Evolutionary conservation across 2,113 vertebrate species (phyloP), one percentile per base, ranked within the genome.

Genomic region (Onychostoma macrolepis): DNA sequence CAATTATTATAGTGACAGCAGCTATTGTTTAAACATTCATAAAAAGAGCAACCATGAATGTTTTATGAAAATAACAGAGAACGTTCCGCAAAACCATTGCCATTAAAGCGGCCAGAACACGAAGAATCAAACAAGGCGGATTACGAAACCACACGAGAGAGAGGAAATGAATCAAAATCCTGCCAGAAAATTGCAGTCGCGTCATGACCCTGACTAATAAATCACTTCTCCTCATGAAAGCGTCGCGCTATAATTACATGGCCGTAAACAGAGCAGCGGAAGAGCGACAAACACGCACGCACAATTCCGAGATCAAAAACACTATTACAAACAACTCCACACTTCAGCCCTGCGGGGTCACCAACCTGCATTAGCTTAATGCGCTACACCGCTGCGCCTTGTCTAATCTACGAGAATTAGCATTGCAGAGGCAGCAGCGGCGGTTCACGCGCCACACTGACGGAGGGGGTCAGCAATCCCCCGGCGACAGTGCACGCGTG

Each of bases 151-250:
- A 28, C 4, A 43, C 17, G 11, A 24, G 15, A 24, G 13, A 65
- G 38, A 85, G 10, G 12, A 75, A 61, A 48, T 17, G 19, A 74
- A 74, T 41, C 33, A 26, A 87, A 83, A 69, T 45, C 30, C 56
- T 48, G 53, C 21, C n/a, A 38, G 36, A 65, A 69, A 87, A 69
- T 41, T 87, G 82, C 91, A 91, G 93, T 92, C 92, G 91, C 86
- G 74, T 89, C 85, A 89, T 93, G 91, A 94, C 93, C 94, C 91
- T 78, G 48, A 33, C 90, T 92, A 94, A 95, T 95, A 95, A 93
- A 95, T 94, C 94, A 93, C 88, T 90, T 83, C 87, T 90, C 82
- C 91, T 92, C 90, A 82, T 87, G 78, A 87, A 89, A 87, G 83
- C 71, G 30, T 38, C 3, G 56, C 12, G 72, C 83, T 78, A 80